These are phyloP conservation scores for Trichomycterus rosablanca DNA, from an alignment of 2,113 vertebrate genomes.

Conservation along the genomic window DNA sequence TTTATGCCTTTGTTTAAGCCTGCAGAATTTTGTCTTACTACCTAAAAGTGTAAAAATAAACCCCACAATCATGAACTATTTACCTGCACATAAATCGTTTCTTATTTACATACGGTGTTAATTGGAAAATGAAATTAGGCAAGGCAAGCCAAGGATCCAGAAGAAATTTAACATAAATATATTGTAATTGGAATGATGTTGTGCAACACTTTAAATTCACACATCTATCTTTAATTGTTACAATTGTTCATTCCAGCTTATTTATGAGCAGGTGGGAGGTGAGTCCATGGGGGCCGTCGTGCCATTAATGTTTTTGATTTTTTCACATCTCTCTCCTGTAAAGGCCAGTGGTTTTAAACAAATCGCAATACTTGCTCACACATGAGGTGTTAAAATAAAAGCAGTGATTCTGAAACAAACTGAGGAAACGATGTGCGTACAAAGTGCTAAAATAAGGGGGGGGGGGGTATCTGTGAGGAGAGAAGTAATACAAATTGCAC, in stretches of 20 bases:
- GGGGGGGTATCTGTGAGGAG: constrained; percentile 61
- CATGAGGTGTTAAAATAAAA: constrained; percentile 55
- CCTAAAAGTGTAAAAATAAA: too few relatives aligned
- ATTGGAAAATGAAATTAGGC: too few relatives aligned
- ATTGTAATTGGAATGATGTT: not conserved
- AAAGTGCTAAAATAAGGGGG: constrained; percentile 39
- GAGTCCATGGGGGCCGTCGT: not conserved
- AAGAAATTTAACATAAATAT: too few relatives aligned
- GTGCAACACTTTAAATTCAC: not conserved
- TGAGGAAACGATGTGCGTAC: constrained; percentile 58
- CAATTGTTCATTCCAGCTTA: not conserved
- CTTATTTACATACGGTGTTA: not conserved
- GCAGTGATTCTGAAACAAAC: constrained; percentile 70
- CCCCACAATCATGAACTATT: too few relatives aligned
- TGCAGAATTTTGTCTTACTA: too few relatives aligned
- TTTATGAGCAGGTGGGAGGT: not conserved
- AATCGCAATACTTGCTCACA: constrained; percentile 52
- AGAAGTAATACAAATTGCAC: constrained; percentile 90
- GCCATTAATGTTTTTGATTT: not conserved
- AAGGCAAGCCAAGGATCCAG: not conserved
- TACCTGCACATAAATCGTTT: not conserved
- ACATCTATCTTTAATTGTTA: not conserved
- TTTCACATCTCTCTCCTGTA: constrained; percentile 40
- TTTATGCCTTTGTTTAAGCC: too few relatives aligned
- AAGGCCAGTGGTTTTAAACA: constrained; percentile 51